Base-by-base conservation (phyloP, 2,113 vertebrate genomes). In the Catharus fuscescens region DNA sequence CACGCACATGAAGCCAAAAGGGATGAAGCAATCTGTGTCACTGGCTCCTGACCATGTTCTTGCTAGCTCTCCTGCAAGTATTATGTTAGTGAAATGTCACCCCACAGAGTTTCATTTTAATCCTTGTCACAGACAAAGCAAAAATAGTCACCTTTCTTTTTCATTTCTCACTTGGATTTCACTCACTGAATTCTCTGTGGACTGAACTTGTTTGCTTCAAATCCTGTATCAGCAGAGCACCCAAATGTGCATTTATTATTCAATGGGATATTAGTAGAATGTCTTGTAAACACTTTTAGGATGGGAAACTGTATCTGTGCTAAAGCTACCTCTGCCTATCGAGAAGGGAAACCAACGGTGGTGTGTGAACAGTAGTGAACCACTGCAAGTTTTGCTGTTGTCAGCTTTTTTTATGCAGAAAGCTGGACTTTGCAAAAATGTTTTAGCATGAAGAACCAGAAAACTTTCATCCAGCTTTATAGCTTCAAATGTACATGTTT, bases 1-100 rank as follows among this genome's bases (percentile, higher is more conserved):
- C 28, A 18, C 3, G 9, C 15, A 31, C 10, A 14, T 3, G 3
- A 52, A 67, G 13, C 14, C 57, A 60, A 66, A 74, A 89, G 18
- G 6, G 31, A 44, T 47, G n/a, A 40, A 59, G 32, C 16, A 77
- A 26, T 4, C 6, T 60, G 31, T 50, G 42, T n/a, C 83, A 45
- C 56, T 36, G 26, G 15, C 32, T 57, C 18, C 8, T 1, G 2
- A 18, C 11, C 1, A 0, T 54, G 70, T 87, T 44, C 48, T 53
- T 59, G 18, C 29, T 47, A 21, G 12, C 9, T 73, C 32, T 72
- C 12, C 50, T 50, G 9, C 0, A 12, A 70, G 13, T 50, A 54
- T 90, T 85, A 15, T 61, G 32, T 59, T 52, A 65, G 28, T 69
- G 65, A 67, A 76, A 78, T 26, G 5, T 40, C 48, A 45, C 76